A percentile compares a stretch with the other conserved stretches of the same genome.
Conservation (phyloP, 2,797 vertebrate genomes). For the Muscicapa striata region DNA sequence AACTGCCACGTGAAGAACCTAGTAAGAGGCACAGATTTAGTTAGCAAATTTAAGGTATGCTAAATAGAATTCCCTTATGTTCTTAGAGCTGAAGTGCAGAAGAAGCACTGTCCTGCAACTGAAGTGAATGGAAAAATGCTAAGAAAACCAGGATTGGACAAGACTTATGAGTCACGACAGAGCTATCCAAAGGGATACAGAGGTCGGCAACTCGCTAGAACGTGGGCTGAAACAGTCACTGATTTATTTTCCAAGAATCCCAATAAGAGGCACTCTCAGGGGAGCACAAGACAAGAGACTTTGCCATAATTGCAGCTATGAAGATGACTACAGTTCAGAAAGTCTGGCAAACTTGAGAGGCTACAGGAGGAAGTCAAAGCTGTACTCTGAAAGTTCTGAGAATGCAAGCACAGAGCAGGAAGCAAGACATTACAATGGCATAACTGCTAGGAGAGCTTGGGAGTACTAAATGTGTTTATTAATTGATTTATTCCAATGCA, state of each 20-base stretch:
- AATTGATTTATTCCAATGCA: not conserved
- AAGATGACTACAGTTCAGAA: conserved; percentile 36
- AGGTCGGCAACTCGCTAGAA: conserved; percentile 68
- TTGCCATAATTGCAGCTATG: conserved; percentile 19
- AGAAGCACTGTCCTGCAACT: conserved; percentile 32
- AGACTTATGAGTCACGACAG: conserved; percentile 70
- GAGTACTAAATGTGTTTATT: not conserved
- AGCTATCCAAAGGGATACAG: conserved; percentile 73
- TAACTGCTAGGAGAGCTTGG: not conserved
- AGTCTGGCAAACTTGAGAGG: not conserved
- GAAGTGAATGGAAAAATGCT: conserved; percentile 68
- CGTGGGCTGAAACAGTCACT: conserved; percentile 68
- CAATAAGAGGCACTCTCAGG: conserved; percentile 66
- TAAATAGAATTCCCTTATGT: conserved; percentile 16
- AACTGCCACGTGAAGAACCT: not conserved
- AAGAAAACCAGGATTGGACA: conserved; percentile 67
- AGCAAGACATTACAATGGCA: not conserved
- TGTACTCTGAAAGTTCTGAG: not conserved
- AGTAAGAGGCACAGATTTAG: not conserved
- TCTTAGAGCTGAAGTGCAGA: not conserved
- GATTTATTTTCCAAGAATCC: conserved; percentile 77
- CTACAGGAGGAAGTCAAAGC: not conserved
- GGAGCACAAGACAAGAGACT: conserved; percentile 47
- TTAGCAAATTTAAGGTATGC: conserved; percentile 7
- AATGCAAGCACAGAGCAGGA: not conserved